Percentiles rank a stretch among this genome's conserved stretches.
These are phyloP conservation scores for Aspidoscelis tigris DNA, from an alignment of 2,113 vertebrate species.

Conservation along the genomic window DNA sequence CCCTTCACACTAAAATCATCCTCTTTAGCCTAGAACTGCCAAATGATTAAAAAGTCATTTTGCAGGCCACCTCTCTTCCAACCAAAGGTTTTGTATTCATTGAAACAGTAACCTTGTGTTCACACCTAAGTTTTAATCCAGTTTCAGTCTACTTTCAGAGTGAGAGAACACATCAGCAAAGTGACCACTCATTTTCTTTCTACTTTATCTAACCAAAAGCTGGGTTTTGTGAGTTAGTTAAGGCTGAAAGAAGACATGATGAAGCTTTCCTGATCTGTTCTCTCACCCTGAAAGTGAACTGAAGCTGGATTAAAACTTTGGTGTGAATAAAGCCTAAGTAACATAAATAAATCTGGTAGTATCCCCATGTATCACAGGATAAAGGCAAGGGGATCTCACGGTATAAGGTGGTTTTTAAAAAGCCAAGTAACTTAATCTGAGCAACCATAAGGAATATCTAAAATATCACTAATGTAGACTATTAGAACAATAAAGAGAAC, in stretches of 20 bases:
- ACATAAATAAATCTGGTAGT: neutral
- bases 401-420: neutral
- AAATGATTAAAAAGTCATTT: conserved; percentile 23
- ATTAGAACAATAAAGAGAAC: neutral
- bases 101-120: neutral
- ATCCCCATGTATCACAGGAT: too few species aligned
- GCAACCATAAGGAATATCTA: neutral
- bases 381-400: neutral
- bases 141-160: too few species aligned
- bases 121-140: too few species aligned
- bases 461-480: neutral
- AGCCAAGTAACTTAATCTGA: neutral
- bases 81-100: neutral
- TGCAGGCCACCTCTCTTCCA: neutral
- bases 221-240: too few species aligned
- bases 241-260: too few species aligned
- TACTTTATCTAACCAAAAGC: too few species aligned
- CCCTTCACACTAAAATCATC: conserved; percentile 35
- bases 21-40: neutral
- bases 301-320: too few species aligned
- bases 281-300: too few species aligned
- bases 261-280: too few species aligned
- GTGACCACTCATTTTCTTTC: too few species aligned
- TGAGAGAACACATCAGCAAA: too few species aligned
- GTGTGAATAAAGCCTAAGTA: neutral